Base-by-base conservation (phyloP, 2,797 vertebrate genomes). In the Neostethus bicornis region DNA sequence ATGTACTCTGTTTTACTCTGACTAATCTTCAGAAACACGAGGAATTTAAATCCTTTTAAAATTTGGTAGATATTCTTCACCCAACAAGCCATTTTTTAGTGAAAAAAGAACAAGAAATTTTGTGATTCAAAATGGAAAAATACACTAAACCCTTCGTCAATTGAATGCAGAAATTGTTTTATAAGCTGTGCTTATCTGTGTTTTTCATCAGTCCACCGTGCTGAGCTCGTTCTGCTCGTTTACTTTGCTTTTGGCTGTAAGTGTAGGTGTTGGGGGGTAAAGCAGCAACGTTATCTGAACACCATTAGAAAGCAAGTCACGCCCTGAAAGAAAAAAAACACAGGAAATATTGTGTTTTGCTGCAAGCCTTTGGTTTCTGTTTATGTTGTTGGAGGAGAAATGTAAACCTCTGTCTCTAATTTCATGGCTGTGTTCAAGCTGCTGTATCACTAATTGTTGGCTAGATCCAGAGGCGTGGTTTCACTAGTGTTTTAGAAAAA, bases 1-100 rank as follows among this genome's bases (percentile, higher is more conserved):
- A n/a, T n/a, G n/a, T n/a, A n/a, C n/a, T n/a, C n/a, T n/a, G n/a
- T 77, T 61, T 76, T 64, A 32, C 42, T 71, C 39, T 58, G 52
- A 46, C 66, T 46, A 10, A 65, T 25, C 25, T 61, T 19, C 45
- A 55, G 2, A 42, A 66, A 63, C 51, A 13, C 0, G 1, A 59
- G 8, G n/a, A 61, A 63, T 16, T 29, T 4, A 55, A 72, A 59
- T 29, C 51, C 52, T 51, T 5, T 0, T 48, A 14, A 69, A 65
- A 43, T 20, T 41, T 61, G 35, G 55, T 61, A 46, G 55, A 29
- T 25, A 2, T 14, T 42, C 53, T 67, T 8, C 9, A 7, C 52
- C 12, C 29, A 42, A 73, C 24, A n/a, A 52, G 53, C 51, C n/a
- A 35, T 12, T 50, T 32, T 20, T 21, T 23, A 3, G 20, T 3